phyloP scores from a whole-genome alignment of 2,888 invertebrate genomes.

The Tachina fera region DNA sequence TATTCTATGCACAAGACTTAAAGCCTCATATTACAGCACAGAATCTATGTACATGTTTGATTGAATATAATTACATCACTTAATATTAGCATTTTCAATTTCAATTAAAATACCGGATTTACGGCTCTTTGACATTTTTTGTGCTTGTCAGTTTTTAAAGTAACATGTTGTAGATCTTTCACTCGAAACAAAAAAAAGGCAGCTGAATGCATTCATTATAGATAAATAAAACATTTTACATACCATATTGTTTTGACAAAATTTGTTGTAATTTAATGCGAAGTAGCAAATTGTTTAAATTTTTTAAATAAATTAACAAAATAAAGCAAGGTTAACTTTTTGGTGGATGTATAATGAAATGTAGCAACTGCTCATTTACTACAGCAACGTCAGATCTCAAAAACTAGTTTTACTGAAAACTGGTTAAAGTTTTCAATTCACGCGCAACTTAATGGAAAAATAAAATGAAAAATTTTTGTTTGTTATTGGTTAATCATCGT shows the following conservation, averaged over 20 bases:
- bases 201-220: background rate
- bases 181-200: background rate
- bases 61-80: too few species aligned
- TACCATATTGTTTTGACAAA: slow-evolving; percentile 7
- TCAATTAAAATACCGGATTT: slow-evolving; percentile 74
- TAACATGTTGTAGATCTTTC: slow-evolving; percentile 32
- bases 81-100: background rate
- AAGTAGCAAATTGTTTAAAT: slow-evolving; percentile 9
- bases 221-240: background rate
- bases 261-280: background rate
- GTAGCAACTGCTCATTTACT: too few species aligned
- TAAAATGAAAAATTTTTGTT: too few species aligned
- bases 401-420: too few species aligned
- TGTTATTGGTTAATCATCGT: too few species aligned
- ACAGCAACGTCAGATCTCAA: too few species aligned
- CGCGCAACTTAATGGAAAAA: too few species aligned
- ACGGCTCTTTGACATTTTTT: slow-evolving; percentile 73
- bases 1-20: too few species aligned
- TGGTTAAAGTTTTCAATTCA: too few species aligned
- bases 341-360: too few species aligned
- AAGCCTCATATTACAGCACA: too few species aligned
- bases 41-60: too few species aligned
- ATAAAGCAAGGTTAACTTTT: background rate
- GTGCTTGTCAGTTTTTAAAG: slow-evolving; percentile 70
- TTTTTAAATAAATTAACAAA: background rate